These are phyloP conservation scores for Neolamprologus variostigma DNA, from an alignment of 2,113 vertebrate genomes.

Conservation along the genomic window DNA sequence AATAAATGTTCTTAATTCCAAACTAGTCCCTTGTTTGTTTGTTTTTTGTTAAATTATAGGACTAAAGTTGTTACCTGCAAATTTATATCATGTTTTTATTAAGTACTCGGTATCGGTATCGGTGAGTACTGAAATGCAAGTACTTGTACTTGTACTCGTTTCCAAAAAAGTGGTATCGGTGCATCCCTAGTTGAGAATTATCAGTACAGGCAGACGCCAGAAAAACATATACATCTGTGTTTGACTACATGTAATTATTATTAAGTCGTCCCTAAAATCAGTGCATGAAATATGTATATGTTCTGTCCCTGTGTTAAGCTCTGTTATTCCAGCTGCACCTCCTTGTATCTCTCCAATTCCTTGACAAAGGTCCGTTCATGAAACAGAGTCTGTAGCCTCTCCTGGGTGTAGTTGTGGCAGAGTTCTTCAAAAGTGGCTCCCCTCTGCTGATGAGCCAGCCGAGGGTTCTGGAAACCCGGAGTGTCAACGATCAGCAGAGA, in stretches of 20 bases:
- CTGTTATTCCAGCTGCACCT: conserved; percentile 70
- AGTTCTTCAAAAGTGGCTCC: conserved; percentile 95
- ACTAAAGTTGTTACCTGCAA: too few relatives aligned
- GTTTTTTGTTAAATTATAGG: too few relatives aligned
- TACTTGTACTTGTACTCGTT: too few relatives aligned
- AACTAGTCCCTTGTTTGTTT: too few relatives aligned
- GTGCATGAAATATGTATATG: not conserved
- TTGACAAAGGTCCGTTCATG: conserved; percentile 87
- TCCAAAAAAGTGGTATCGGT: too few relatives aligned
- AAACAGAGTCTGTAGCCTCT: conserved; percentile 91
- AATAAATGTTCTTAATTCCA: too few relatives aligned
- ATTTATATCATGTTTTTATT: too few relatives aligned
- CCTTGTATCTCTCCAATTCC: conserved; percentile 92
- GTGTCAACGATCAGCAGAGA: conserved; percentile 94
- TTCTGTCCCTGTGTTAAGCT: not conserved
- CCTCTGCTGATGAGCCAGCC: conserved; percentile 74
- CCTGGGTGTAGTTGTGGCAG: conserved; percentile 96
- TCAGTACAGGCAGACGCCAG: not conserved
- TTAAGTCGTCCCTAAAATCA: not conserved
- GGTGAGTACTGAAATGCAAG: too few relatives aligned
- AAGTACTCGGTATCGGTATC: too few relatives aligned
- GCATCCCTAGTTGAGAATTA: not conserved
- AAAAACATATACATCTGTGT: not conserved
- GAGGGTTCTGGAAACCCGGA: conserved; percentile 91
- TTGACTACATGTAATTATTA: not conserved